phyloP scores from a whole-genome alignment of 2,888 invertebrate species.

The Ellobium chinense region DNA sequence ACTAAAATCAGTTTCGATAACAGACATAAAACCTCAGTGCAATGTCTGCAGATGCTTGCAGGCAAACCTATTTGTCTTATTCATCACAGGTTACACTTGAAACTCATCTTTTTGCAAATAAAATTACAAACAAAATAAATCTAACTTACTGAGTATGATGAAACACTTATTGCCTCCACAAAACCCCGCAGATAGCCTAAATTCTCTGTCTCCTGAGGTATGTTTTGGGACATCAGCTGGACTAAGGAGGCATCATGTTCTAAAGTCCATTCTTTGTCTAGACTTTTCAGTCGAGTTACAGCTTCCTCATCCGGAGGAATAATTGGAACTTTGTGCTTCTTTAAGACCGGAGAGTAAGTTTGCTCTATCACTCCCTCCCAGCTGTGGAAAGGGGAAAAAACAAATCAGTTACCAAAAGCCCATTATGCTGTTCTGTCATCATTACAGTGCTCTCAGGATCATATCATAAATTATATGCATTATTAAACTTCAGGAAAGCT shows the following conservation, averaged over 20 bases:
- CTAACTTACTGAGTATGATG: constrained; percentile 72
- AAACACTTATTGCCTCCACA: constrained; percentile 77
- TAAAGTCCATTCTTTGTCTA: constrained; percentile 72
- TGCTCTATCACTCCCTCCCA: constrained; percentile 74
- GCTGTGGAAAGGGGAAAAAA: no score
- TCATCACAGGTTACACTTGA: no score
- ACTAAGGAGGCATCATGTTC: constrained; percentile 76
- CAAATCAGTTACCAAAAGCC: no score
- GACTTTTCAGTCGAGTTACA: constrained; percentile 61
- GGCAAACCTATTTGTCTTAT: no score
- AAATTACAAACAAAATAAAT: background rate
- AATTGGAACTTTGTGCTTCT: constrained; percentile 54
- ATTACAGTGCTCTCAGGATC: no score
- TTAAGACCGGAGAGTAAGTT: constrained; percentile 67
- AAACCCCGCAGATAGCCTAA: constrained; percentile 75
- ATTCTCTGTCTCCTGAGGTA: constrained; percentile 71
- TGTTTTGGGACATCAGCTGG: constrained; percentile 71
- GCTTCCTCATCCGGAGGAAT: constrained; percentile 66
- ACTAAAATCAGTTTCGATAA: no score
- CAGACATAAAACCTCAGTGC: no score
- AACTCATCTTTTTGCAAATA: background rate
- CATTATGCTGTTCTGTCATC: no score
- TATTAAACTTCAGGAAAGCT: no score
- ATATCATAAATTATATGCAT: no score
- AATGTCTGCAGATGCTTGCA: no score